Conservation (phyloP, 2,797 vertebrate species). For the Urophycis tenuis region DNA sequence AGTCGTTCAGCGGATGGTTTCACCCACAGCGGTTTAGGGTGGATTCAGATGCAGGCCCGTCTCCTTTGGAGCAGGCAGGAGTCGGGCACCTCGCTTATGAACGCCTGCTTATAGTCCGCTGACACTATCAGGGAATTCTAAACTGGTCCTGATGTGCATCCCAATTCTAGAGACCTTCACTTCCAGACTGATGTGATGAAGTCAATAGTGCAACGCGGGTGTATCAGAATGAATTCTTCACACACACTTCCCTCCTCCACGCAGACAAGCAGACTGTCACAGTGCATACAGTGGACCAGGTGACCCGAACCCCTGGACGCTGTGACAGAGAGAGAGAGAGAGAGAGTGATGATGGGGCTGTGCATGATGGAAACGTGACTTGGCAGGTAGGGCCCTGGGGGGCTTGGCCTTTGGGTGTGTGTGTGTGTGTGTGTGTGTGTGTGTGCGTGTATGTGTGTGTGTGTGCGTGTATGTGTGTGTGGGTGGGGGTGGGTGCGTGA, state of each 20-base stretch:
- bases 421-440: not conserved
- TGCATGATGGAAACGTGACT: slow-evolving; percentile 72
- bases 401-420: slow-evolving; percentile 58
- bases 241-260: not conserved
- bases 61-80: too few species aligned
- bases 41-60: not conserved
- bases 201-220: not conserved
- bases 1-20: not conserved
- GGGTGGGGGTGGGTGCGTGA: slow-evolving; percentile 37
- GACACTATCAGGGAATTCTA: not conserved
- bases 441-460: too few species aligned
- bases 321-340: slow-evolving; percentile 31
- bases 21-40: not conserved
- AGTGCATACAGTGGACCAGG: not conserved
- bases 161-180: not conserved
- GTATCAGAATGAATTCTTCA: too few species aligned
- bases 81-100: too few species aligned
- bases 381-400: slow-evolving; percentile 52
- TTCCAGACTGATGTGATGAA: not conserved
- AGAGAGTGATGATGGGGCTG: slow-evolving; percentile 61
- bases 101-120: too few species aligned
- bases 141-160: not conserved
- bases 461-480: too few species aligned
- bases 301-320: not conserved
- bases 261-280: not conserved